Evolutionary conservation across 2,888 invertebrate genomes (phyloP).

Genomic region (Eupelmus urozonus): DNA sequence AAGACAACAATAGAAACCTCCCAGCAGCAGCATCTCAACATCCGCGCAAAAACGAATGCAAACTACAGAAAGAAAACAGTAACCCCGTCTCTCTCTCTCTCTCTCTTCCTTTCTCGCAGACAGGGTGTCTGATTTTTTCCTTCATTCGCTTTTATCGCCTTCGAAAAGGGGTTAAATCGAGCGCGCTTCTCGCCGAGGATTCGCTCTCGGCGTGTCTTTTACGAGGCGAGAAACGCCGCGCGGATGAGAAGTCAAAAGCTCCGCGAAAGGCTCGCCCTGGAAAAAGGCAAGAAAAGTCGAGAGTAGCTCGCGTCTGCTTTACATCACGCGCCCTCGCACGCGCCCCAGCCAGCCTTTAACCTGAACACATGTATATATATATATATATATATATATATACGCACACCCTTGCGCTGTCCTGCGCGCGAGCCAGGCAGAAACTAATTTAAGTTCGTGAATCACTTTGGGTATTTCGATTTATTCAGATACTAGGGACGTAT

Average conservation of each 20-base stretch:
- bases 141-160: not conserved
- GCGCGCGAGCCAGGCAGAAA: slow-evolving; percentile 68
- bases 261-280: not conserved
- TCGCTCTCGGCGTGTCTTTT: not conserved
- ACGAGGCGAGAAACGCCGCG: not conserved
- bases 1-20: too few relatives aligned
- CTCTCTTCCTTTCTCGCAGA: too few relatives aligned
- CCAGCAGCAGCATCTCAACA: too few relatives aligned
- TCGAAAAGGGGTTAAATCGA: not conserved
- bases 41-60: too few relatives aligned
- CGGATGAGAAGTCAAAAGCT: slow-evolving; percentile 1
- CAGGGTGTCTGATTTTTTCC: not conserved
- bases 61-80: too few relatives aligned
- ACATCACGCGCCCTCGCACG: slow-evolving; percentile 7
- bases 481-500: slow-evolving; percentile 74
- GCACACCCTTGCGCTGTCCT: slow-evolving; percentile 5
- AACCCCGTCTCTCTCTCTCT: too few relatives aligned
- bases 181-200: not conserved
- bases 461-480: slow-evolving; percentile 76
- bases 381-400: not conserved
- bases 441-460: slow-evolving; percentile 77
- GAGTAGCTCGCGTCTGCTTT: slow-evolving; percentile 37
- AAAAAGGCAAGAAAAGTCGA: slow-evolving; percentile 7
- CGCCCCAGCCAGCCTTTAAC: not conserved
- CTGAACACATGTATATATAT: not conserved